Evolutionary conservation across 2,888 invertebrate genomes (phyloP).

Genomic region (Lysandra coridon): DNA sequence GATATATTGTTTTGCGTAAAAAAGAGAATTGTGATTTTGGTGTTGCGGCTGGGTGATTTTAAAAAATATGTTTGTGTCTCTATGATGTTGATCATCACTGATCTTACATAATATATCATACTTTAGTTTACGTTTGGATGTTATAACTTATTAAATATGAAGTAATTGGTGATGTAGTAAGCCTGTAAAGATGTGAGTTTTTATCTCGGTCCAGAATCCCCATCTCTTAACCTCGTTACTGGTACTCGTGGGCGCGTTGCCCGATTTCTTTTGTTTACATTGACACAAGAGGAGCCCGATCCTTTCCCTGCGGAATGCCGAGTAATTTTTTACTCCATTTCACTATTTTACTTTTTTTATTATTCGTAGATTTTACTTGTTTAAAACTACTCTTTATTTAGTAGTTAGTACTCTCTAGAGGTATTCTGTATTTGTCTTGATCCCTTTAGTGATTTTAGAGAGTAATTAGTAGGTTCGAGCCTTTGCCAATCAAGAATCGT

Average conservation of each 20-base stretch:
- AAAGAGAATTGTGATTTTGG: too few relatives aligned
- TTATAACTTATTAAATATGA: neutral
- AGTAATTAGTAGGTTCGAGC: neutral
- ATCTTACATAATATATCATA: too few relatives aligned
- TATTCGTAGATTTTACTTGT: neutral
- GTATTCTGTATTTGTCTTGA: neutral
- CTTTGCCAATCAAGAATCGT: neutral
- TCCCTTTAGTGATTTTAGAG: neutral
- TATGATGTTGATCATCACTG: neutral
- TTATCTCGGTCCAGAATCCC: constrained; percentile 12
- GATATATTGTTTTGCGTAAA: too few relatives aligned
- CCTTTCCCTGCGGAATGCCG: neutral
- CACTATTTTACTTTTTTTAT: neutral
- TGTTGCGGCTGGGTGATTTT: too few relatives aligned
- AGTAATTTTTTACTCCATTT: constrained; percentile 8
- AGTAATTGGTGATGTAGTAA: neutral
- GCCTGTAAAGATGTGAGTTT: neutral
- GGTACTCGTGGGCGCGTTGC: constrained; percentile 22
- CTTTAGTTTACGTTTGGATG: neutral
- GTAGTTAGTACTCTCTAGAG: neutral
- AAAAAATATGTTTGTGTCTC: too few relatives aligned
- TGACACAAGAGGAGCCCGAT: constrained; percentile 15
- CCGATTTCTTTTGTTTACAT: constrained; percentile 26
- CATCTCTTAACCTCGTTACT: constrained; percentile 26
- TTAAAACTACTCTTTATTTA: neutral